Conservation (phyloP, 2,113 vertebrate genomes). For the Lophura nycthemera region DNA sequence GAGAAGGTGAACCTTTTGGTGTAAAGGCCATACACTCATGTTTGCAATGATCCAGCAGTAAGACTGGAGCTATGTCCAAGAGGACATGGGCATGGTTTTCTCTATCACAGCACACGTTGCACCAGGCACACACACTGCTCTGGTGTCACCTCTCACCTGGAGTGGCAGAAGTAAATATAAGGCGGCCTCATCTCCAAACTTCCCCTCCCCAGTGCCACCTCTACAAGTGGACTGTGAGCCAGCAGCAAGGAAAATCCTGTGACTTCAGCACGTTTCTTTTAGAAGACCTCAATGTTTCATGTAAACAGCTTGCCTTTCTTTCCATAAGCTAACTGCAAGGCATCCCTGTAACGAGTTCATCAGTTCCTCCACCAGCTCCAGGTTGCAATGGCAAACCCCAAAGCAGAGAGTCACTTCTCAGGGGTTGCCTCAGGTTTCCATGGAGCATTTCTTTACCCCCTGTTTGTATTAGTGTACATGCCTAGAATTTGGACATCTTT, state of each 20-base stretch:
- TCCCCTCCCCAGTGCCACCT: neutral
- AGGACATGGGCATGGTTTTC: neutral
- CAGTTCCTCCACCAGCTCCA: neutral
- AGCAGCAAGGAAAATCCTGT: neutral
- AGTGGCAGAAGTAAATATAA: neutral
- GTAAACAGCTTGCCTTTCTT: neutral
- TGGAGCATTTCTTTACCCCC: neutral
- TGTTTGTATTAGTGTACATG: accelerated
- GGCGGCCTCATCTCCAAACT: neutral
- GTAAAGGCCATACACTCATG: accelerated
- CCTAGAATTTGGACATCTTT: neutral
- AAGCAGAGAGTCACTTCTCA: neutral
- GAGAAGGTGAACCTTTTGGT: neutral
- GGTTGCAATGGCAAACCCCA: neutral
- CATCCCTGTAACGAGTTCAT: neutral
- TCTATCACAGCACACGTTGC: neutral
- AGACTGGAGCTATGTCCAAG: neutral
- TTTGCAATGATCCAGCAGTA: neutral
- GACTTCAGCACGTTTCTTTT: neutral
- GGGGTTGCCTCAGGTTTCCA: neutral
- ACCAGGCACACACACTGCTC: neutral
- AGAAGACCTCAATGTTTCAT: neutral
- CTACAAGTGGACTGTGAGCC: accelerated
- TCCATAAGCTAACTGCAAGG: accelerated
- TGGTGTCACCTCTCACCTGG: neutral